phyloP scores from a whole-genome alignment of 2,888 invertebrate species.

The Amphipyra tragopoginis region DNA sequence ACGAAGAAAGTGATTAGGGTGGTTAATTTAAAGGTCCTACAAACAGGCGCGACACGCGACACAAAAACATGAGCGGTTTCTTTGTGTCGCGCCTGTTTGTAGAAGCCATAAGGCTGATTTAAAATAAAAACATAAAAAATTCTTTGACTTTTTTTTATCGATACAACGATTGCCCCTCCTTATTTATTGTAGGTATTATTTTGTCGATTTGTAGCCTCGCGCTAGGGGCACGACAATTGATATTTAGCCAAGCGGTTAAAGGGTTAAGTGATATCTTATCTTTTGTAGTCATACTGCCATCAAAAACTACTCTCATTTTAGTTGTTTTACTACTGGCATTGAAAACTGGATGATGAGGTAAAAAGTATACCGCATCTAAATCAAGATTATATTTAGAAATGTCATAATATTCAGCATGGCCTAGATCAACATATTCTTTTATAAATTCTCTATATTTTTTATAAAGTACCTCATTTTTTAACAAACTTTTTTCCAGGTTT shows the following conservation, averaged over 20 bases:
- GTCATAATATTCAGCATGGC: no score
- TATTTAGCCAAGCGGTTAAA: conserved; percentile 18
- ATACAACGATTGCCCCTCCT: conserved; percentile 25
- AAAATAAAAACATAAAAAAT: conserved; percentile 26
- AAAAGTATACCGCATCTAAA: not conserved
- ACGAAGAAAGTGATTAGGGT: conserved; percentile 27
- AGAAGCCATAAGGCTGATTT: conserved; percentile 23
- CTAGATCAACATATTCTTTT: no score
- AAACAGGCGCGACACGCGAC: conserved; percentile 19
- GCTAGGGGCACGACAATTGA: no score
- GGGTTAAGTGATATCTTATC: not conserved
- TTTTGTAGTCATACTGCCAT: no score
- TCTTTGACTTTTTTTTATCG: conserved; percentile 21
- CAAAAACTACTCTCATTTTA: no score
- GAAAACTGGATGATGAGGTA: not conserved
- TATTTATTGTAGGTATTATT: conserved; percentile 27
- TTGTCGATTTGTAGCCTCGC: conserved; percentile 25
- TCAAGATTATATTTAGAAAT: not conserved
- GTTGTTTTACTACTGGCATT: no score
- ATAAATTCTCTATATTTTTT: no score
- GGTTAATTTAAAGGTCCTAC: conserved; percentile 28
- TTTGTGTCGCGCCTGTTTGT: conserved; percentile 27
- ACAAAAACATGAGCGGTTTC: conserved; percentile 18
- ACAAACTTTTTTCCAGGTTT: no score
- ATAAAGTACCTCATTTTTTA: no score